phyloP scores from a whole-genome alignment of 2,797 vertebrate genomes.

The Gila robusta region DNA sequence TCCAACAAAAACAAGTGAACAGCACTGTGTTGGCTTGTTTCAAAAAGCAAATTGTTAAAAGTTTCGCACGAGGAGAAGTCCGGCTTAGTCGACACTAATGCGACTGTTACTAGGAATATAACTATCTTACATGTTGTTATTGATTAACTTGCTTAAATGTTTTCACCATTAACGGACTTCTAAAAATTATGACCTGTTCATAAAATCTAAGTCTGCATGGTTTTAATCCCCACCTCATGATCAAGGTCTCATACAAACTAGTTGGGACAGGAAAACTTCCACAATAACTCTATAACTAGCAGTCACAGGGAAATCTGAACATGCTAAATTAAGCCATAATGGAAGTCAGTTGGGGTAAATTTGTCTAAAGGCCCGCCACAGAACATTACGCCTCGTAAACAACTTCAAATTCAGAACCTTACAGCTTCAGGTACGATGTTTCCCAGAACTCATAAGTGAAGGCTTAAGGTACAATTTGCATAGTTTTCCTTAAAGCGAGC shows the following conservation, averaged over 20 bases:
- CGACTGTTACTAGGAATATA: conserved; percentile 5
- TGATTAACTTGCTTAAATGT: neutral
- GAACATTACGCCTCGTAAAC: conserved; percentile 21
- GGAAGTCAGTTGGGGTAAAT: neutral
- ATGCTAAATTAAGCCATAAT: neutral
- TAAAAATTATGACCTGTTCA: neutral
- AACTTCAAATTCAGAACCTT: conserved; percentile 28
- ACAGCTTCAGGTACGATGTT: neutral
- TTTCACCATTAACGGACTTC: neutral
- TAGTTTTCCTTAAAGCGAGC: conserved; percentile 15
- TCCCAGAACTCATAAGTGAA: neutral
- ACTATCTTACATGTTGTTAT: neutral
- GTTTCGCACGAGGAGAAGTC: conserved; percentile 16
- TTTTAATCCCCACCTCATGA: neutral
- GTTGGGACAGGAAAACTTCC: neutral
- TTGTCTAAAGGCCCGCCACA: conserved; percentile 5
- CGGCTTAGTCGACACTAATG: neutral
- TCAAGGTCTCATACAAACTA: conserved; percentile 1
- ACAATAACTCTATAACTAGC: neutral
- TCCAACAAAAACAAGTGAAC: conserved; percentile 46
- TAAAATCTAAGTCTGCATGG: neutral
- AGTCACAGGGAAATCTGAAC: neutral
- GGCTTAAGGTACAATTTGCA: conserved; percentile 20
- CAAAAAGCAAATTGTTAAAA: conserved; percentile 42
- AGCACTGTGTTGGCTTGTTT: conserved; percentile 12